Evolutionary conservation across 92 coral and sea anemone species (phyloP).

Genomic region (Nematostella vectensis): DNA sequence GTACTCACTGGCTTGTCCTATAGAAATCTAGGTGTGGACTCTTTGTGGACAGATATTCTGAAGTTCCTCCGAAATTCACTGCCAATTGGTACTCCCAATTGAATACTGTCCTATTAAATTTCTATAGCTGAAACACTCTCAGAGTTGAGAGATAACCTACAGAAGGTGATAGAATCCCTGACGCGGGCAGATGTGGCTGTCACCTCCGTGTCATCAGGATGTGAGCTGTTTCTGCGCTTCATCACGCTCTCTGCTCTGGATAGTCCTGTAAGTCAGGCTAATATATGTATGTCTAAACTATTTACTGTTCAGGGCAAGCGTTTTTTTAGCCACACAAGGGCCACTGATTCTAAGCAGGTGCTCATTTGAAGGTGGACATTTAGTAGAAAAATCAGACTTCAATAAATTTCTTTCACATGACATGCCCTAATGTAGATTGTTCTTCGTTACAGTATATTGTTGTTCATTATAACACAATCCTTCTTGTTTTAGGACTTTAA

Average conservation of each 20-base stretch:
- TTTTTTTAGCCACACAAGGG: not conserved
- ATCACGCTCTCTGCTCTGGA: slow-evolving; percentile 89
- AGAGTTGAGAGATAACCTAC: slow-evolving; percentile 78
- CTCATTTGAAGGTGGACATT: too few relatives aligned
- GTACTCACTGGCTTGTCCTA: too few relatives aligned
- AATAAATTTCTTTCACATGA: too few relatives aligned
- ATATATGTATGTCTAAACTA: not conserved
- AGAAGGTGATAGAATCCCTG: slow-evolving; percentile 66
- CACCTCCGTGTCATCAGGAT: slow-evolving; percentile 88
- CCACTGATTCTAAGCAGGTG: not conserved
- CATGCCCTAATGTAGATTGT: too few relatives aligned
- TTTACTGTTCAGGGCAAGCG: not conserved
- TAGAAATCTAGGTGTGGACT: too few relatives aligned
- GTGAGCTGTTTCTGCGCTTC: slow-evolving; percentile 89
- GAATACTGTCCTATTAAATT: too few relatives aligned
- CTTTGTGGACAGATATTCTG: too few relatives aligned
- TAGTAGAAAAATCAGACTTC: too few relatives aligned
- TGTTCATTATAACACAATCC: too few relatives aligned
- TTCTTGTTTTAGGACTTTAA: slow-evolving; percentile 62
- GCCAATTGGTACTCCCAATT: too few relatives aligned
- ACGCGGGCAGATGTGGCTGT: slow-evolving; percentile 73
- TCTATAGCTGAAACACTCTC: slow-evolving; percentile 86
- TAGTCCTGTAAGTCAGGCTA: slow-evolving; percentile 93
- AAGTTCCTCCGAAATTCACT: too few relatives aligned
- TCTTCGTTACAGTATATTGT: too few relatives aligned